Evolutionary conservation across 92 coral and sea anemone genomes (phyloP).

Genomic region (Epizoanthus fatuus): DNA sequence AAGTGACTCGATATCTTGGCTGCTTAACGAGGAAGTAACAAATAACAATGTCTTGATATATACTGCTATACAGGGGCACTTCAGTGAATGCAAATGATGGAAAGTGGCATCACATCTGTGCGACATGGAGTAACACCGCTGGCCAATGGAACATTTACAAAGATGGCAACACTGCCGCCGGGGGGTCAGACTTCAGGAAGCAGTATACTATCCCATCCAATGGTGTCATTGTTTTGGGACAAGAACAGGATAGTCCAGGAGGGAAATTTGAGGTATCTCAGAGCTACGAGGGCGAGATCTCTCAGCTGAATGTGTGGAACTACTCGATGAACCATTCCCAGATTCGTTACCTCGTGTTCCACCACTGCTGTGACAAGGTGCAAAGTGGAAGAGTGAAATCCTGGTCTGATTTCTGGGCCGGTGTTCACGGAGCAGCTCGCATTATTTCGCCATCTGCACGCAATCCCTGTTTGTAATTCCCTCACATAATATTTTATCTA

Average conservation of each 20-base stretch:
- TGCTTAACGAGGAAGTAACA: too few relatives aligned
- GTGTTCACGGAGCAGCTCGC: background rate
- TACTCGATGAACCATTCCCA: too few relatives aligned
- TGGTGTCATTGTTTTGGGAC: too few relatives aligned
- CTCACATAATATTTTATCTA: too few relatives aligned
- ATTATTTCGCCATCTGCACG: background rate
- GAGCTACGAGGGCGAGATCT: background rate
- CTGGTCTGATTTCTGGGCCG: background rate
- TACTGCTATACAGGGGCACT: background rate
- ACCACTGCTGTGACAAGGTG: background rate
- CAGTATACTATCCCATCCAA: too few relatives aligned
- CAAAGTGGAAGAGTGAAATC: background rate
- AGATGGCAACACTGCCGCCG: background rate
- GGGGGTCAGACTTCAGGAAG: background rate
- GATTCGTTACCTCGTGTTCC: too few relatives aligned
- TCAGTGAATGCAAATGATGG: background rate
- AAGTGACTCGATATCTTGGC: too few relatives aligned
- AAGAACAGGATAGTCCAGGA: background rate
- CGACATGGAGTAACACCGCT: background rate
- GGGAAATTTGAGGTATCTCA: background rate
- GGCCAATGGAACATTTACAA: background rate
- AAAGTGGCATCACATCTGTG: background rate
- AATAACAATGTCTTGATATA: too few relatives aligned
- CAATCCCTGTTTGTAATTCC: background rate
- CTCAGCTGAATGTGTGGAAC: too few relatives aligned